Evolutionary conservation across 2,888 invertebrate species (phyloP), one percentile per base, ranked within the genome.

Genomic region (Bruchidius siliquastri): DNA sequence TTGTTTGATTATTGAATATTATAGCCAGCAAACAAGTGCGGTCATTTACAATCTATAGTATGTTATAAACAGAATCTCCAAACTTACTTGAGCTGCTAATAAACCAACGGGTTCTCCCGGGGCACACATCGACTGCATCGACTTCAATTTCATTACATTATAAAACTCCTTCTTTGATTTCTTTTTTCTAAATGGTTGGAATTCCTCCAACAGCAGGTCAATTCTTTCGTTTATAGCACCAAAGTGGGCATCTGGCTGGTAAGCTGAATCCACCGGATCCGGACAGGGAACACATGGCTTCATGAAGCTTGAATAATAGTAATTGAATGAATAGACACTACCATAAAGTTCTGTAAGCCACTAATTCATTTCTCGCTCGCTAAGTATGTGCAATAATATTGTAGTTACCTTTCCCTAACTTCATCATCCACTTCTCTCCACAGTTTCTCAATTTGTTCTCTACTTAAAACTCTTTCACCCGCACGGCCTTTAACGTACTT

Each of bases 61-160:
- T n/a, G n/a, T n/a, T 26, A 4, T 26, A 4, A 8, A 26, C 2
- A 26, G 8, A 26, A 26, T 8, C 26, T 26, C 8, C 26, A 26
- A 4, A 26, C 26, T 74, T 80, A 85, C 85, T 86, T 99, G 99
- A 0, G 99, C 99, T 20, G 99, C 99, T 77, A 99, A 86, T 21
- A 98, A 87, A 2, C 98, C 98, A 0, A 99, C 99, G 0, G 98
- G 94, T 87, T 99, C 99, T 0, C 99, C 99, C 0, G 99, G 96
- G 26, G 91, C 91, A 22, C 93, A 94, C 82, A 96, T 87, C 0
- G 96, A 91, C 77, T 91, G 91, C 85, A 95, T 90, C 72, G 91
- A 90, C 86, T 96, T 96, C 13, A 92, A 88, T 80, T 92, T 91
- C 83, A 97, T 89, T 75, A 96, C 88, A 75, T 94, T 91, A 20